Evolutionary conservation across 2,888 invertebrate species (phyloP), one percentile per base, ranked within the genome.

Genomic region (Hermaeophaga mercurialis): DNA sequence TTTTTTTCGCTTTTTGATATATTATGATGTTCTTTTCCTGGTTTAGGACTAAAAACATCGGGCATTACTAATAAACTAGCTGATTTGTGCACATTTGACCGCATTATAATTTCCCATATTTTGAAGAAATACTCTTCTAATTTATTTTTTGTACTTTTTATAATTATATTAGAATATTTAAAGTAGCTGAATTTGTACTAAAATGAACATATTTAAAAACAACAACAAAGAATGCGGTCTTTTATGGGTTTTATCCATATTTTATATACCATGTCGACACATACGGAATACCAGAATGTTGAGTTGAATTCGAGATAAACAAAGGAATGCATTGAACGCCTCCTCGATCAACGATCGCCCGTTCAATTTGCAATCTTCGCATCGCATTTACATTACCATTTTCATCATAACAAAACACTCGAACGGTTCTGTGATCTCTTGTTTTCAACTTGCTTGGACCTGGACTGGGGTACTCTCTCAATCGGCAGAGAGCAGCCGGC

Each of bases 331-430:
- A 41, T 36, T 15, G 36, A 43, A 43, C 52, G 52, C 52, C 52
- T 52, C 34, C 43, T 50, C 41, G 39, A 49, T 49, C 39, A 15
- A 38, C 48, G 36, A 58, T 58, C 48, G 48, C 61, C 39, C 59
- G 58, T 64, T 59, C 58, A 54, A 33, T 45, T 36, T 31, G 54
- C 48, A 44, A 57, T 54, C 56, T 43, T 22, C 43, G 4, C 28
- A 50, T 31, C 43, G n/a, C n/a, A n/a, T n/a, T 22, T 6, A 6
- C 43, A 44, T 52, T 52, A 52, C 34, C 52, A 52, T 52, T 36
- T 36, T 36, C 36, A n/a, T n/a, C n/a, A 17, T 36, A 36, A 36
- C 17, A 36, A 17, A 17, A 14, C 15, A 36, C 1, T 14, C 3
- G 36, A 36, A 36, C 17, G 9, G 33, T 33, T 36, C 6, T 36